Base-by-base conservation (phyloP, 2,888 invertebrate species). In the Frankliniella fusca region DNA sequence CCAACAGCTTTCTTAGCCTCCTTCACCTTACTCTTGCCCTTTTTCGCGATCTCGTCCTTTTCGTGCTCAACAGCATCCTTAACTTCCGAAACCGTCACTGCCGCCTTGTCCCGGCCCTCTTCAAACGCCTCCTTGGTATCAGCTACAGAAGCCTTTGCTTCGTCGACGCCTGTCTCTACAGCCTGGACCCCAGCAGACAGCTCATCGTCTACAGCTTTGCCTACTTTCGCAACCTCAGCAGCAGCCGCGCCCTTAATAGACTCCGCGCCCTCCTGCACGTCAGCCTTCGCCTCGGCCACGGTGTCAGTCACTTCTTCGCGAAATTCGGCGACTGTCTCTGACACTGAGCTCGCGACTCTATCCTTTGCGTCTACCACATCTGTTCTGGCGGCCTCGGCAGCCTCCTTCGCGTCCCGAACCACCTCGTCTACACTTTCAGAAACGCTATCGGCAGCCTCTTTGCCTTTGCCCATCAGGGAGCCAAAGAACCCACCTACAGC, bases 51-150 rank as follows among this genome's bases (percentile, higher is more conserved):
- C 48, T 84, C 80, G 65, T 83, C 82, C 79, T 83, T 82, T 84
- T 84, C 81, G 38, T 83, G n/a, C 81, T 84, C 82, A 11, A 84
- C 80, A 27, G 83, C 82, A 50, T 84, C 82, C 82, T 83, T 82
- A 28, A 81, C 80, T 20, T 84, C 83, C 82, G 84, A 82, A 61
- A 83, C 84, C 38, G 83, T 83, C 76, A 83, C 81, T 27, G 83
- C 82, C 20, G 84, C 83, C 80, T 83, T 81, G n/a, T 84, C 83
- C 70, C 85, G 85, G 49, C 84, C 85, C 79, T 85, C 83, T n/a
- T 86, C 86, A 83, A 84, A 81, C 5, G 83, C 84, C 1, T 85
- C 86, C 7, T 86, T 84, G 1, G 84, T 83, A 12, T 84, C 84
- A 23, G 81, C 81, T 80, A 83, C 27, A 49, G 85, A 85, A 11